These are phyloP conservation scores for Ladona fulva DNA, from an alignment of 1,140 invertebrate species.

Conservation along the genomic window DNA sequence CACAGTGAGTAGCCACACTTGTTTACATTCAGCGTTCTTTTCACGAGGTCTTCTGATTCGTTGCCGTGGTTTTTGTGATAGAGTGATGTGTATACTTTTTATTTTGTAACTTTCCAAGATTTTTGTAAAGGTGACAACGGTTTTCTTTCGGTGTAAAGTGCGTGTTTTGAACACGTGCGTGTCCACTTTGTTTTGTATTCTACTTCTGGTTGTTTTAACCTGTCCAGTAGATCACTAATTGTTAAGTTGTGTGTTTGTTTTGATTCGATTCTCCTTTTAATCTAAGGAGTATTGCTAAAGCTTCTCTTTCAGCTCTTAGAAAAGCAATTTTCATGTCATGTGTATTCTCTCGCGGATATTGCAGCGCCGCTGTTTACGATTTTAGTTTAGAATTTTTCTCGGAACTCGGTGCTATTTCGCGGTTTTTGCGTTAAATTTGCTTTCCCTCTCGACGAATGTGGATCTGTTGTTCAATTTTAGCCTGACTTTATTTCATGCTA, in stretches of 20 bases:
- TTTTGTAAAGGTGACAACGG: not conserved
- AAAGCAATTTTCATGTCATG: too few relatives aligned
- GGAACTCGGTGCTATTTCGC: not conserved
- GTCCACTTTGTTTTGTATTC: not conserved
- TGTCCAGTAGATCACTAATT: too few relatives aligned
- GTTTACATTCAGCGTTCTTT: not conserved
- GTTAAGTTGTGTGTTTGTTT: too few relatives aligned
- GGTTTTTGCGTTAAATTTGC: not conserved
- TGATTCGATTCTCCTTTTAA: too few relatives aligned
- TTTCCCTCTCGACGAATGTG: too few relatives aligned
- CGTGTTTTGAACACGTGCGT: not conserved
- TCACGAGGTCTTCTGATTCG: not conserved
- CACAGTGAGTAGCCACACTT: not conserved
- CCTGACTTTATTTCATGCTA: too few relatives aligned
- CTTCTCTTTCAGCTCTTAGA: too few relatives aligned
- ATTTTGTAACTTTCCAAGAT: not conserved
- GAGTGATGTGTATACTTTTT: not conserved
- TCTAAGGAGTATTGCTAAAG: too few relatives aligned
- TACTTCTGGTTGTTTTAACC: not conserved
- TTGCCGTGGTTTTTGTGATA: not conserved
- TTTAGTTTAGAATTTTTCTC: not conserved
- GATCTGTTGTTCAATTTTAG: too few relatives aligned
- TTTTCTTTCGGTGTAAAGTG: not conserved
- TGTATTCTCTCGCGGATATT: not conserved
- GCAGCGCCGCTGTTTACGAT: constrained; percentile 3